Conservation (phyloP, 2,113 vertebrate species). For the Falco punctatus region DNA sequence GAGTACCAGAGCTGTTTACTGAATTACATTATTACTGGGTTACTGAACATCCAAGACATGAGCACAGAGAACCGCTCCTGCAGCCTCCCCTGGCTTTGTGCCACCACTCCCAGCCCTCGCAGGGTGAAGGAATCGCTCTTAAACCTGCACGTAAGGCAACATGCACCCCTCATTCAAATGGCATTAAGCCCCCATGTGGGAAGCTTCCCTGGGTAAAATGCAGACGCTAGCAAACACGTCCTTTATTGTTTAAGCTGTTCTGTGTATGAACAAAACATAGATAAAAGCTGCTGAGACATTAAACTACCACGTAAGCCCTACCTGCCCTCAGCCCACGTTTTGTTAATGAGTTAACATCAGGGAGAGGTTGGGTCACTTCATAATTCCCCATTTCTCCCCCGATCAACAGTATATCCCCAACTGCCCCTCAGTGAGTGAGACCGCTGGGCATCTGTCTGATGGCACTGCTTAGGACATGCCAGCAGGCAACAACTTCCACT, state of each 20-base stretch:
- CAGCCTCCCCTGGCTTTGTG: neutral
- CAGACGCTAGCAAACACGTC: neutral
- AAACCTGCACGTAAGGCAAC: too few relatives aligned
- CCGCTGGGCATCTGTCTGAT: neutral
- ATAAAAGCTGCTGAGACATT: neutral
- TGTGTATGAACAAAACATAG: neutral
- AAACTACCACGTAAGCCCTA: neutral
- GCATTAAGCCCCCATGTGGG: neutral
- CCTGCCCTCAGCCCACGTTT: neutral
- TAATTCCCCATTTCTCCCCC: neutral
- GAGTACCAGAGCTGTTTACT: neutral
- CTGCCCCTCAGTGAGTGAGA: fast-evolving
- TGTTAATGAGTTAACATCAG: neutral
- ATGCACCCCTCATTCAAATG: too few relatives aligned
- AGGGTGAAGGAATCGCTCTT: neutral
- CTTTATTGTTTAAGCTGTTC: neutral
- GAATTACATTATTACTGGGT: neutral
- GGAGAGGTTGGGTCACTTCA: neutral
- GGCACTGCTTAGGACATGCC: fast-evolving
- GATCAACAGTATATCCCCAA: neutral
- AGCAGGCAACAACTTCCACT: neutral
- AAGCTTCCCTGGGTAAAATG: neutral
- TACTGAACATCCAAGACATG: fast-evolving
- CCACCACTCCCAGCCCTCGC: neutral
- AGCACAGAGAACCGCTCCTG: neutral